Conservation (phyloP, 2,797 vertebrate species). For the Macropodus opercularis region DNA sequence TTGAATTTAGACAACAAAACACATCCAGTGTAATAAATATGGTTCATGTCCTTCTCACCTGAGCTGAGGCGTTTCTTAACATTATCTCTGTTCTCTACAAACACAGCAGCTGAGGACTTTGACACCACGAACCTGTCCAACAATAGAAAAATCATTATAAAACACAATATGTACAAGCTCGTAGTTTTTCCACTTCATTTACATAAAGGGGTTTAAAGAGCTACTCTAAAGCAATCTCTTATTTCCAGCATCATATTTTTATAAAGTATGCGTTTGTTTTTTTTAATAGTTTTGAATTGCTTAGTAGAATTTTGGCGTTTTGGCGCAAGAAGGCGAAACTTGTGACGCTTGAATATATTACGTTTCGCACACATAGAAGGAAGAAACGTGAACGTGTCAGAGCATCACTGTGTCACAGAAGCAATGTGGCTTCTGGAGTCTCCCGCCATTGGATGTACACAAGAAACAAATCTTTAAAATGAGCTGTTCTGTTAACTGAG, state of each 20-base stretch:
- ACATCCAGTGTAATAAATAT: neutral
- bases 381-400: neutral
- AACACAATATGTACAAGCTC: too few relatives aligned
- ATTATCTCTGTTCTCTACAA: slow-evolving; percentile 52
- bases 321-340: too few relatives aligned
- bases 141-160: too few relatives aligned
- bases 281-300: too few relatives aligned
- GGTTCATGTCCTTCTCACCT: slow-evolving; percentile 59
- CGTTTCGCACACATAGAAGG: neutral
- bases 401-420: fast-evolving
- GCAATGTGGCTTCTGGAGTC: neutral
- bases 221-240: too few relatives aligned
- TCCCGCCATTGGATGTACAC: slow-evolving; percentile 37
- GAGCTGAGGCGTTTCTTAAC: slow-evolving; percentile 73
- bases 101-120: neutral
- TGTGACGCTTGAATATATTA: too few relatives aligned
- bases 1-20: too few relatives aligned
- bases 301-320: too few relatives aligned
- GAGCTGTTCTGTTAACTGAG: fast-evolving
- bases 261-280: too few relatives aligned
- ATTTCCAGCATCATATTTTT: too few relatives aligned
- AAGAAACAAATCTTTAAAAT: neutral
- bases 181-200: neutral
- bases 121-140: neutral
- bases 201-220: too few relatives aligned